phyloP scores from a whole-genome alignment of 2,888 invertebrate genomes.

The Acheta domesticus region DNA sequence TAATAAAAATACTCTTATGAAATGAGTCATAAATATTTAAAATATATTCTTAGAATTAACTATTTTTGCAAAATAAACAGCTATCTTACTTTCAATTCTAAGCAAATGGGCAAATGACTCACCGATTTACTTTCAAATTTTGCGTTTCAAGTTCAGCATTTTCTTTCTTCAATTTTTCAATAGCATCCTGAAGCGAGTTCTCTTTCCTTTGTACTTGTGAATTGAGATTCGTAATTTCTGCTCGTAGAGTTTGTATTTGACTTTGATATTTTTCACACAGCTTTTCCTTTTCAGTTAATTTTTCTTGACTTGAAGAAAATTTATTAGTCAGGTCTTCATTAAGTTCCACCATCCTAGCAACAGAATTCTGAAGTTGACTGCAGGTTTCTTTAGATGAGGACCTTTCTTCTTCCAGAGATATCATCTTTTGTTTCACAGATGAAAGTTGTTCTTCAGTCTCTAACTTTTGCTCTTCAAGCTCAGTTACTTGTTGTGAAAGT shows the following conservation, averaged over 20 bases:
- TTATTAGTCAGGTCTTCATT: background rate
- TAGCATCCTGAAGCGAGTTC: background rate
- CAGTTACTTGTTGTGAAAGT: background rate
- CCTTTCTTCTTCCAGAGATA: constrained; percentile 22
- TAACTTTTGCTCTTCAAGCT: background rate
- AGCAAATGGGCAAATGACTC: background rate
- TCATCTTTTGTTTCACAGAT: constrained; percentile 18
- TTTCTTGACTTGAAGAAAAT: background rate
- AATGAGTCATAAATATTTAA: too few relatives aligned
- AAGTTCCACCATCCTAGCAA: background rate
- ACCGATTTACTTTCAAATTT: background rate
- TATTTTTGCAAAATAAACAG: background rate
- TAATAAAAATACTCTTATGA: too few relatives aligned
- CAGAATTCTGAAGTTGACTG: background rate
- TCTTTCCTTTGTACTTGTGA: background rate
- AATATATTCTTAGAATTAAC: background rate
- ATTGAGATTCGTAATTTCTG: background rate
- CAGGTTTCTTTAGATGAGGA: too few relatives aligned
- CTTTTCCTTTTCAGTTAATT: background rate
- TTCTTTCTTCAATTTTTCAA: background rate
- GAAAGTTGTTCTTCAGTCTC: constrained; percentile 20
- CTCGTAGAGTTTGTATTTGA: background rate
- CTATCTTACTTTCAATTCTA: background rate
- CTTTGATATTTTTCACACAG: background rate
- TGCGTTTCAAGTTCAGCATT: background rate